Evolutionary conservation across 1,140 invertebrate genomes (phyloP), one percentile per base, ranked within the genome.

Genomic region (Lanistes nyassanus): DNA sequence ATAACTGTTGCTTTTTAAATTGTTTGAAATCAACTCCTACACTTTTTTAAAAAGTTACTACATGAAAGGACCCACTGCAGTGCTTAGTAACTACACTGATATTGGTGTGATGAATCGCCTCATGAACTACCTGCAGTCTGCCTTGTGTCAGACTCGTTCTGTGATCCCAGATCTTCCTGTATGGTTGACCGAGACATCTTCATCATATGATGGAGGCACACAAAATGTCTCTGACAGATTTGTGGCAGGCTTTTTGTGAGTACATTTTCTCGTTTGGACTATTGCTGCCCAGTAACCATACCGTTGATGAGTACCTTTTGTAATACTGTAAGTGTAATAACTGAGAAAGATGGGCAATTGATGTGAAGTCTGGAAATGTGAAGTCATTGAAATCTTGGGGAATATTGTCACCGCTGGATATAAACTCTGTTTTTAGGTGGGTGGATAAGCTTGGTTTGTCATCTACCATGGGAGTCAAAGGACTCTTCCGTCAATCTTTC

Each of bases 161-260:
- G 42, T 64, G 13, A 47, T 39, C 9, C 68, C 70, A 9, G n/a
- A 21, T 7, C 58, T 73, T 13, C 42, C 67, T 2, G 51, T 94
- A 87, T 94, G 93, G 93, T 81, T 94, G 26, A 93, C 92, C 91
- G 94, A 95, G 89, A 94, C 94, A 11, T 92, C 93, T 68, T 92
- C 92, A 69, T 93, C 94, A 6, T 95, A 92, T 88, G 94, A 94
- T 42, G 93, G 94, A 47, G 94, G 94, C 42, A 93, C 94, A 13
- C 91, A 91, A 9, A 90, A 91, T 1, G 83, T 95, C 0, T 94
- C 94, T 0, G 91, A 95, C 82, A 89, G 91, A 85, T 95, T 92
- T 88, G 92, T 94, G 7, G 92, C 91, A 7, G 92, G 92, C 64
- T 94, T 95, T 82, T 79, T 85, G 84, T 85, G 74, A 82, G 82